Base-by-base conservation (phyloP, 2,888 invertebrate species). In the Rhodophaea formosa region DNA sequence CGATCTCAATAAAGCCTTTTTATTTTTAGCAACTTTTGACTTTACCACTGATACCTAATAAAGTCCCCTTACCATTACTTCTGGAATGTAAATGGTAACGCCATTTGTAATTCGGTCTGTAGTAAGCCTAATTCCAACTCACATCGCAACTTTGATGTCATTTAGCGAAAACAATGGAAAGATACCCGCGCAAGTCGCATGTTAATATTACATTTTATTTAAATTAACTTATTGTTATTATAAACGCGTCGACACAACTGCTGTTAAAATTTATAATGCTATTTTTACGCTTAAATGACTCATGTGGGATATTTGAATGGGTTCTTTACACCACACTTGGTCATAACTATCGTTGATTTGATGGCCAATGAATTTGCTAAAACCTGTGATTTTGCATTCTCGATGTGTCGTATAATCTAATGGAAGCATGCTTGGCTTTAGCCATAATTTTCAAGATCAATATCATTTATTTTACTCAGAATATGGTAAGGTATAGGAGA, bases 81-180 rank as follows among this genome's bases (percentile, higher is more conserved):
- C 6, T n/a, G 12, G 23, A 10, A 23, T 23, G 5, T 46, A 12
- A 23, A 46, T 23, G 23, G 12, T 29, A 10, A 23, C 23, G 7
- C 14, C 8, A 14, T 30, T 30, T n/a, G 39, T 39, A 84, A 82
- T 46, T 47, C 35, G 1, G 51, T 35, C 10, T 51, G 51, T 17
- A 51, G 3, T 6, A 7, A 15, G 16, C 51, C 51, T 51, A 49
- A 49, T 14, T 82, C 82, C 79, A 80, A 71, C 72, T 76, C 75
- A 82, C 82, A 85, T 84, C 78, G 82, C 84, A 86, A 86, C 88
- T 90, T 90, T 89, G 90, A 90, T 86, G 90, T 89, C 89, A 86
- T 90, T 90, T 91, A 90, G 89, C 87, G 84, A 87, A 89, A 85
- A 90, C 91, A 91, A 91, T 90, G 89, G 89, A 84, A 86, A 88